These are phyloP conservation scores for Aegithalos caudatus DNA, from an alignment of 2,113 vertebrate species.

Conservation along the genomic window DNA sequence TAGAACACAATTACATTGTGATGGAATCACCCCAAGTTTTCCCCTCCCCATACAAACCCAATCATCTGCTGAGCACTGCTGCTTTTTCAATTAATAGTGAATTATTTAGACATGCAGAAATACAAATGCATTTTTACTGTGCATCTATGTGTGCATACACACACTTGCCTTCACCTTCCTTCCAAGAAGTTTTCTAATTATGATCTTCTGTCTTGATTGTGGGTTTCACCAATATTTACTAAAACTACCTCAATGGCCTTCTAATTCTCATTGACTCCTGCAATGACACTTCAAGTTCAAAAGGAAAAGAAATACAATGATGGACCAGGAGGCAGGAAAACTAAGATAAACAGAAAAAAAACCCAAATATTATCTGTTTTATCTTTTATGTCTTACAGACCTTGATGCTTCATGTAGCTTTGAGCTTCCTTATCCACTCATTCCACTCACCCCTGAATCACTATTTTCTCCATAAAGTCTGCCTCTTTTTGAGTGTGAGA, in stretches of 20 bases:
- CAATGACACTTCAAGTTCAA: neutral
- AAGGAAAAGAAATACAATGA: neutral
- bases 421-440: neutral
- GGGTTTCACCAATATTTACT: neutral
- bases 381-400: neutral
- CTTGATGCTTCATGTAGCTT: neutral
- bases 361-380: neutral
- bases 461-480: neutral
- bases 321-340: neutral
- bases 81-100: neutral
- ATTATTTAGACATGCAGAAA: neutral
- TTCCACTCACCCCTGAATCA: neutral
- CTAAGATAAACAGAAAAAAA: neutral
- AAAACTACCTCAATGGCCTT: neutral
- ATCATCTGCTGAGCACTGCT: neutral
- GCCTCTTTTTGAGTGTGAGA: neutral
- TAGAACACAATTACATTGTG: neutral
- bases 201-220: neutral
- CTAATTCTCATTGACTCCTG: neutral
- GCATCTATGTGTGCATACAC: fast-evolving
- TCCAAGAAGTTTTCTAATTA: neutral
- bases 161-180: neutral
- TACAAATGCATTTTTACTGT: neutral
- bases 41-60: neutral
- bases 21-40: neutral